Conservation (phyloP, 2,113 vertebrate species). For the Periophthalmodon schlosseri region DNA sequence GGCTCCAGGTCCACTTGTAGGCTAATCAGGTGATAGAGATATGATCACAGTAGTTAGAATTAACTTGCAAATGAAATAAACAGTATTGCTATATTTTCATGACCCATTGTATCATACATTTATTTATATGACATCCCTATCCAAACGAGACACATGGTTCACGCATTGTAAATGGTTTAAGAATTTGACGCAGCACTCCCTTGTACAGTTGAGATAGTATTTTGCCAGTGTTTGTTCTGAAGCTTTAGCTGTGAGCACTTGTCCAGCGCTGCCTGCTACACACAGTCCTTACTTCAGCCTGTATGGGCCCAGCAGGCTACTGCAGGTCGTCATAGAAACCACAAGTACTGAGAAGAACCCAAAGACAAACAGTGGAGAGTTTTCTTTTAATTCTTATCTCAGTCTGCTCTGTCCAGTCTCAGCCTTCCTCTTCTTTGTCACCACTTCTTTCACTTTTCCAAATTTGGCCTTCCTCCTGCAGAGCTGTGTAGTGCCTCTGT, state of each 20-base stretch:
- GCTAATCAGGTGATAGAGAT: background rate
- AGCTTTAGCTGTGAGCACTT: conserved; percentile 16
- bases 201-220: background rate
- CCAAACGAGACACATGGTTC: background rate
- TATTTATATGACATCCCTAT: background rate
- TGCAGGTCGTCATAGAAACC: conserved; percentile 70
- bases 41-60: background rate
- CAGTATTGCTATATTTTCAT: background rate
- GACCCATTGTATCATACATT: background rate
- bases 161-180: background rate
- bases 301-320: conserved; percentile 65
- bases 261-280: conserved; percentile 22
- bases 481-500: conserved; percentile 18
- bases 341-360: conserved; percentile 59
- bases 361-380: conserved; percentile 55
- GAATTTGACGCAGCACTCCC: background rate
- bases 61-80: background rate
- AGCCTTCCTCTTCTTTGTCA: background rate
- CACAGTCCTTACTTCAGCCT: conserved; percentile 52
- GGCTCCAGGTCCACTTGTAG: background rate
- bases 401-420: conserved; percentile 35
- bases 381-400: conserved; percentile 49
- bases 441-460: conserved; percentile 11
- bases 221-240: background rate
- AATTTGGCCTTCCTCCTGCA: conserved; percentile 18